These are phyloP conservation scores for Spermophilus dauricus DNA, from an alignment of 2,113 vertebrate genomes.

Conservation along the genomic window DNA sequence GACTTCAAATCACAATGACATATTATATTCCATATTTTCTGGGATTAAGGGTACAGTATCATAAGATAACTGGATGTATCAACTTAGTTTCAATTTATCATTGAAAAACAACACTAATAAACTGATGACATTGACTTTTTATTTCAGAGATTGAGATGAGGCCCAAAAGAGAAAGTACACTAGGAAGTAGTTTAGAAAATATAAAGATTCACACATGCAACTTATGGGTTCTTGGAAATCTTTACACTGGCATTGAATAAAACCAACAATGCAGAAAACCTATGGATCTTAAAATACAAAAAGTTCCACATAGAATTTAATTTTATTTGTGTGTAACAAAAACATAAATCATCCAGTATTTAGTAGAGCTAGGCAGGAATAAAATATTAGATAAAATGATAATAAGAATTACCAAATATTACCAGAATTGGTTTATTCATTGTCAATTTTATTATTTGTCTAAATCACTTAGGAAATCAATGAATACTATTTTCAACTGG, in stretches of 20 bases:
- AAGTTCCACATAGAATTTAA: not conserved
- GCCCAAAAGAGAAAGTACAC: not conserved
- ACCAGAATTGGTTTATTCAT: not conserved
- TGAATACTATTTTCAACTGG: not conserved
- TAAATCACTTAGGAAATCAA: not conserved
- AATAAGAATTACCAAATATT: not conserved
- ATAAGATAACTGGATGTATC: not conserved
- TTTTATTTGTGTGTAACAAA: not conserved
- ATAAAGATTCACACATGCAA: not conserved
- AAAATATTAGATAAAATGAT: slow-evolving; percentile 20
- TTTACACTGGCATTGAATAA: slow-evolving; percentile 2
- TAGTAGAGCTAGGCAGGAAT: not conserved
- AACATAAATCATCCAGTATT: not conserved
- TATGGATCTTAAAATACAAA: not conserved
- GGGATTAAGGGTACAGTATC: not conserved
- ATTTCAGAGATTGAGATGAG: not conserved
- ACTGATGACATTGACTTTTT: not conserved
- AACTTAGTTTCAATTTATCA: not conserved
- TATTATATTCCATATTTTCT: not conserved
- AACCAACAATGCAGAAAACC: not conserved
- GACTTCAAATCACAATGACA: not conserved
- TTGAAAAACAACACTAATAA: not conserved
- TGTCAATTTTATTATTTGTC: not conserved
- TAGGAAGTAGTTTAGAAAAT: not conserved
- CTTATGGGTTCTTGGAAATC: not conserved